Base-by-base conservation (phyloP, 2,113 vertebrate species). In the Gallinago undulata region DNA sequence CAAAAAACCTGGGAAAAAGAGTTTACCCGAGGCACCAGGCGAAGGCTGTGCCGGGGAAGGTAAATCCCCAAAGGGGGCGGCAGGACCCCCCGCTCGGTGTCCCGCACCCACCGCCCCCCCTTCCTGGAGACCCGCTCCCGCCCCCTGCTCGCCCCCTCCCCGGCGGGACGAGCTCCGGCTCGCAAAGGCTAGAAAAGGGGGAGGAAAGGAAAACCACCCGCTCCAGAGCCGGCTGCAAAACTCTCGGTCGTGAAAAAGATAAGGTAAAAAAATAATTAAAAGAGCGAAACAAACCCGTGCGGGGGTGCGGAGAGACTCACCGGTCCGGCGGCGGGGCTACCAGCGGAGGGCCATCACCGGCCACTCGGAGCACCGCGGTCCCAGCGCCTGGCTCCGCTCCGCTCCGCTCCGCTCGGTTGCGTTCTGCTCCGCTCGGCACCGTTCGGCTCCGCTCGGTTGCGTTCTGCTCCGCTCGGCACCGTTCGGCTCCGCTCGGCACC, bases 291-390 rank as follows among this genome's bases (percentile, higher is more conserved):
- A 37, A 37, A 7, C n/a, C 59, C n/a, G 24, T 22, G 33, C 57
- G 15, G 30, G 28, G 17, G 30, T 19, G 7, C 67, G 55, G 13
- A n/a, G 11, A 41, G 50, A 84, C 81, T 93, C 8, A 95, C 94
- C 90, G 53, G 30, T 18, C 24, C 45, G 33, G 43, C 24, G 33
- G 30, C 22, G 53, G 43, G 25, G 79, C 82, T 79, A 96, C 70
- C 60, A 10, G 13, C 45, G 59, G 59, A 19, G 37, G 9, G 62
- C 5, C 94, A 92, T 76, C 43, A 31, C n/a, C 47, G 47, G 27
- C 13, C 6, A 6, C 30, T 47, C 24, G 11, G 25, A 16, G 3
- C 57, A 0, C 55, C 30, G 7, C 22, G 27, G 7, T 45, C 4
- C 18, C 66, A 9, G 9, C 19, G 7, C 63, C 31, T 25, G 27